A percentile compares a stretch with the other conserved stretches of the same genome.
Conservation (phyloP, 2,113 vertebrate genomes). For the Cavia porcellus region DNA sequence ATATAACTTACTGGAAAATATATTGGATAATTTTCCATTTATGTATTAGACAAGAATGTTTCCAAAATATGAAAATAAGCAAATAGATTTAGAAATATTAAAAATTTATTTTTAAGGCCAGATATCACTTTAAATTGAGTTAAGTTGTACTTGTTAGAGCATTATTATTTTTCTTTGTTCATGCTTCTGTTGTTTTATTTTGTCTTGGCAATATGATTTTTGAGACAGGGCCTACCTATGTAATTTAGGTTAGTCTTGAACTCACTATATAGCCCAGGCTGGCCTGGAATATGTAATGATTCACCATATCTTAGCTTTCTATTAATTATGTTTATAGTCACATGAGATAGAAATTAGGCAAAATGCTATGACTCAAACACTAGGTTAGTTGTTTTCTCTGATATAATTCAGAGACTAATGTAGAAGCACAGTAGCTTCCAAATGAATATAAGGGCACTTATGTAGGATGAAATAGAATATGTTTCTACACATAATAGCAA, state of each 20-base stretch:
- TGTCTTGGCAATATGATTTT: not conserved
- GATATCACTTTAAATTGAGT: not conserved
- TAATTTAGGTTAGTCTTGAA: not conserved
- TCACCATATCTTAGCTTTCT: not conserved
- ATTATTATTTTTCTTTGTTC: not conserved
- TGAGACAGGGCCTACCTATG: not conserved
- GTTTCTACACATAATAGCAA: accelerated
- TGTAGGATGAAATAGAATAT: no score
- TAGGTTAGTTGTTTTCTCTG: not conserved
- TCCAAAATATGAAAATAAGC: not conserved
- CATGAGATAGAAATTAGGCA: not conserved
- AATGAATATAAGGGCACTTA: no score
- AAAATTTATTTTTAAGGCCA: not conserved
- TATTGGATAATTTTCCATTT: not conserved
- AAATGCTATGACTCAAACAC: not conserved
- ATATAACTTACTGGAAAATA: not conserved
- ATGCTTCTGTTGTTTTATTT: not conserved
- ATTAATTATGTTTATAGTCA: not conserved
- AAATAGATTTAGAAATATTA: not conserved
- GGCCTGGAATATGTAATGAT: not conserved
- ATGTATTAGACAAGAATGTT: not conserved
- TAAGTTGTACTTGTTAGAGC: not conserved
- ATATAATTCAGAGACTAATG: not conserved
- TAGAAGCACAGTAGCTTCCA: not conserved
- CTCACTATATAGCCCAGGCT: not conserved